Base-by-base conservation (phyloP, 2,797 vertebrate genomes). In the Eleutherodactylus coqui region DNA sequence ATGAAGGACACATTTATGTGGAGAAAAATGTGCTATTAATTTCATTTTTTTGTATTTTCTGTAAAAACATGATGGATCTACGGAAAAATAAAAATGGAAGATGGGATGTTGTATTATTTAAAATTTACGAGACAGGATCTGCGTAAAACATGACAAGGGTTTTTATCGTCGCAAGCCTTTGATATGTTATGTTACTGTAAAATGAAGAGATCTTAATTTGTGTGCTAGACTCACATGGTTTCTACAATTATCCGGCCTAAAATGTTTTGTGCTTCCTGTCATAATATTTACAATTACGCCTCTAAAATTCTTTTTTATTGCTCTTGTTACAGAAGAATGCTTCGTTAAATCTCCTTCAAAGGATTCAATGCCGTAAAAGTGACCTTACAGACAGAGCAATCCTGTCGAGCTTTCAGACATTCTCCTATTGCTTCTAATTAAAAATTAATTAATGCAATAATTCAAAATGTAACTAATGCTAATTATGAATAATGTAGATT, bases 401-500 rank as follows among this genome's bases (percentile, higher is more conserved):
- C 86, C 86, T 81, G 86, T 85, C 38, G 70, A 81, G 82, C 86
- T 85, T 84, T 87, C 86, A 80, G 82, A 87, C 77, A 81, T 81
- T 84, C 86, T 85, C 82, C 86, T 87, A 87, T 87, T 87, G 86
- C 82, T 81, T 75, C 86, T 84, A 87, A 85, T 87, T 87, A 87
- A 84, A 85, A 84, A 87, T 87, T 84, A 85, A 87, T 87, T 87
- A 84, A 87, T 87, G 82, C 82, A 85, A 84, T 87, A 84, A 87
- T 87, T 87, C 86, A 87, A 87, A 87, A 84, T 87, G 86, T 87
- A 87, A 87, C 86, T 84, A 87, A 84, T 85, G 86, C 86, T 87
- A 87, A 87, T 87, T 84, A 85, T 84, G 82, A 87, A 87, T 87
- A 87, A 87, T 87, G 86, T 58, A 85, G 82, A 87, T 87, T 87